Evolutionary conservation across 2,888 invertebrate species (phyloP), one percentile per base, ranked within the genome.

Genomic region (Anthrax anthrax): DNA sequence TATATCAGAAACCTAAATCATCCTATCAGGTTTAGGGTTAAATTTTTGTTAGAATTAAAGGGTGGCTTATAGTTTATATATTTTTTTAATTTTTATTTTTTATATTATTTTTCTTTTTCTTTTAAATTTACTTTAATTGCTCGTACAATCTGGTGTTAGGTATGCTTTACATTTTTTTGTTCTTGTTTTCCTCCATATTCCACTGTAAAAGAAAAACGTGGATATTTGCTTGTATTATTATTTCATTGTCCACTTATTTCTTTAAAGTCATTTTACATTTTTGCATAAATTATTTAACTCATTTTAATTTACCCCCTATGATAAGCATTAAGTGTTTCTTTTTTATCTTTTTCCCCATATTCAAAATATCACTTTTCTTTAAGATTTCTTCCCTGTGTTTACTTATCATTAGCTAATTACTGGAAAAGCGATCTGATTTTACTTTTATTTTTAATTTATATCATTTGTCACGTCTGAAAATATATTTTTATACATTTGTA

Each of bases 381-480:
- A 6, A 23, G 23, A 23, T 8, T 23, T 23, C 8, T 23, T 23
- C 8, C 8, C 8, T 23, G 4, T 8, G 8, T 23, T 23, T 23
- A 23, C 8, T 42, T 23, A 10, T 42, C 16, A 38, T 38, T 32
- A 29, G 23, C 29, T 23, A 29, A 37, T 17, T 19, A n/a, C 18
- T 19, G 37, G n/a, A 14, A 34, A 34, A 39, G 34, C 13, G 39
- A 39, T 39, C 38, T 32, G 29, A 32, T 12, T 32, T 9, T 12
- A 1, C 12, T 32, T 36, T 32, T 43, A 12, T 39, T 45, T 49
- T 49, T 46, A 49, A 49, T 49, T 49, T 49, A 23, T 40, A 43
- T 43, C 43, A 49, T 49, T 49, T 46, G 29, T 46, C 43, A 46
- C 37, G 32, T 34, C n/a, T n/a, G n/a, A n/a, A n/a, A n/a, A n/a